Conservation (phyloP, 1,140 invertebrate genomes). For the Drosophila eugracilis region DNA sequence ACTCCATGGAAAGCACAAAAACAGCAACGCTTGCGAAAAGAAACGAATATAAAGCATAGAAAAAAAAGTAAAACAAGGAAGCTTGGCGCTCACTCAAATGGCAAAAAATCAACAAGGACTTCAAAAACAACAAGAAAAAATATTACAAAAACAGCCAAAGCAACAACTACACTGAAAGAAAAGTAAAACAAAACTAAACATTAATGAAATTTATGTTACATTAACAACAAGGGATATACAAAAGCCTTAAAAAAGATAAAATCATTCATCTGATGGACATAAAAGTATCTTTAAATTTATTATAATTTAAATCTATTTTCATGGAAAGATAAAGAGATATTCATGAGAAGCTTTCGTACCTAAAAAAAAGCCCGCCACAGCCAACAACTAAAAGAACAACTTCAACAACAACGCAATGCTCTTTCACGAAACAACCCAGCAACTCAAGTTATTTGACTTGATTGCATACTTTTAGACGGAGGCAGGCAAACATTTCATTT, state of each 20-base stretch:
- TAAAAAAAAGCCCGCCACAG: too few relatives aligned
- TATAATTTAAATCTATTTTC: too few relatives aligned
- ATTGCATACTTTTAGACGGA: slow-evolving; percentile 78
- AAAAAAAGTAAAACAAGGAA: slow-evolving; percentile 38
- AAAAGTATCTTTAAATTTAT: too few relatives aligned
- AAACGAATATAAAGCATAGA: slow-evolving; percentile 22
- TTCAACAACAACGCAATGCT: slow-evolving; percentile 33
- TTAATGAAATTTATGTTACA: neutral
- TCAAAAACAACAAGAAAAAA: neutral
- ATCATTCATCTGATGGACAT: too few relatives aligned
- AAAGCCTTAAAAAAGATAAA: too few relatives aligned
- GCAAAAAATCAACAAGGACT: slow-evolving; percentile 30
- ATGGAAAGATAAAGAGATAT: too few relatives aligned
- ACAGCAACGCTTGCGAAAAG: slow-evolving; percentile 55
- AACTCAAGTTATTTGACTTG: slow-evolving; percentile 66
- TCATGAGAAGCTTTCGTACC: too few relatives aligned
- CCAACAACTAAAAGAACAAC: slow-evolving; percentile 15
- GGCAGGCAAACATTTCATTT: slow-evolving; percentile 53
- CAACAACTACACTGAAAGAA: slow-evolving; percentile 7
- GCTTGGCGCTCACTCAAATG: slow-evolving; percentile 46
- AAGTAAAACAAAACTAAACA: too few relatives aligned
- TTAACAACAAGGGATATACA: too few relatives aligned
- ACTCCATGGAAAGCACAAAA: slow-evolving; percentile 49
- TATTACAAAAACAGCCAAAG: slow-evolving; percentile 8
- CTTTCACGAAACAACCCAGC: slow-evolving; percentile 25